Conservation (phyloP, 2,888 invertebrate genomes). For the Trichacis sp. region DNA sequence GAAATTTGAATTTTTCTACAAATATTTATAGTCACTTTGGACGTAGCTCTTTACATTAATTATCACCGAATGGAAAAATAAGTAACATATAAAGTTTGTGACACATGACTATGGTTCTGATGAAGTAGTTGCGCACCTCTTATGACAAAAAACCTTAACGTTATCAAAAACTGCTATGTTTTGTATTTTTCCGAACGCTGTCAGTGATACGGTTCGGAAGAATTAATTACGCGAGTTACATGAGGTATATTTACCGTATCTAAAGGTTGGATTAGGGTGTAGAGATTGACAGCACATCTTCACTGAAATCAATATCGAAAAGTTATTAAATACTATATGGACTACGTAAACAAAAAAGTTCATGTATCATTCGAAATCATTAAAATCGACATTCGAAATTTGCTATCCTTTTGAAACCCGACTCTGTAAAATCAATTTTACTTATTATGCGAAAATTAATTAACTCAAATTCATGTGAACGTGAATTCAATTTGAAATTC, state of each 20-base stretch:
- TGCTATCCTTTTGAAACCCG: not conserved
- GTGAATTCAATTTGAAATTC: not conserved
- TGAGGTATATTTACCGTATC: not conserved
- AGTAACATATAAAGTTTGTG: no score
- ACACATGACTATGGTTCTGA: no score
- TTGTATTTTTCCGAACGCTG: not conserved
- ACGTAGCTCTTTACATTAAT: no score
- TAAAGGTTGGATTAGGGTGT: slow-evolving; percentile 18
- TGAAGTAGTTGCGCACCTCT: no score
- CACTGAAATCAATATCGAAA: not conserved
- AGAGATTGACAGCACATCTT: slow-evolving; percentile 15
- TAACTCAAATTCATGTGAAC: not conserved
- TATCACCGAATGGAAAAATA: no score
- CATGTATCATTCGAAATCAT: no score
- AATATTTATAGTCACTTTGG: no score
- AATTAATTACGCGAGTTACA: not conserved
- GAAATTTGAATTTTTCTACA: no score
- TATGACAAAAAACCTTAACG: no score
- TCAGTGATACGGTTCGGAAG: no score
- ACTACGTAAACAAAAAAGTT: no score
- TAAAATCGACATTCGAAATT: not conserved
- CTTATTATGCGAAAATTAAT: not conserved
- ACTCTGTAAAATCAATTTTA: not conserved
- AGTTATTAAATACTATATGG: slow-evolving; percentile 8
- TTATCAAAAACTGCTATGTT: no score